phyloP scores from a whole-genome alignment of 2,888 invertebrate species.

The Dorcus parallelipipedus region DNA sequence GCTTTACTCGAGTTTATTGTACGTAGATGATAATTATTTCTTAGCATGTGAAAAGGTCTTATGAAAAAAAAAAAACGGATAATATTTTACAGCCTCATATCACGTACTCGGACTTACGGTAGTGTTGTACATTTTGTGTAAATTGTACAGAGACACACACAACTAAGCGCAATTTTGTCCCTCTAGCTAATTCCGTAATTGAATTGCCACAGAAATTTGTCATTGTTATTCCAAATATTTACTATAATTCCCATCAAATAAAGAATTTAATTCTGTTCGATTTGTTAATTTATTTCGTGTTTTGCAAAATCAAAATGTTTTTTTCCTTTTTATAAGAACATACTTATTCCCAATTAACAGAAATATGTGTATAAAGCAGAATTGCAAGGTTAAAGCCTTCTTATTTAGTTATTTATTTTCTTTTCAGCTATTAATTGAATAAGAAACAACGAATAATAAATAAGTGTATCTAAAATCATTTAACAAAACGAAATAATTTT shows the following conservation, averaged over 20 bases:
- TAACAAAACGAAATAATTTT: no score
- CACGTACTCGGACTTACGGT: slow-evolving; percentile 17
- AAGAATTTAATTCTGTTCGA: slow-evolving; percentile 27
- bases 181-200: slow-evolving; percentile 30
- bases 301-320: no score
- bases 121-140: slow-evolving; percentile 16
- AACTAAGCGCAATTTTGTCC: slow-evolving; percentile 24
- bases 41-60: slow-evolving; percentile 27
- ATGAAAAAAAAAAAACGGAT: slow-evolving; percentile 21
- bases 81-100: slow-evolving; percentile 28
- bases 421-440: no score
- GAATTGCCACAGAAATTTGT: slow-evolving; percentile 28
- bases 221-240: slow-evolving; percentile 34
- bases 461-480: no score
- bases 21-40: slow-evolving; percentile 22
- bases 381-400: no score
- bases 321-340: no score
- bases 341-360: no score
- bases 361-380: no score
- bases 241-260: slow-evolving; percentile 32
- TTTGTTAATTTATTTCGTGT: background rate
- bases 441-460: no score
- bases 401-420: no score
- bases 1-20: slow-evolving; percentile 27
- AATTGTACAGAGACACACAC: slow-evolving; percentile 3